Evolutionary conservation across 2,888 invertebrate genomes (phyloP).

Genomic region (Drosophila nr. perissopoda): DNA sequence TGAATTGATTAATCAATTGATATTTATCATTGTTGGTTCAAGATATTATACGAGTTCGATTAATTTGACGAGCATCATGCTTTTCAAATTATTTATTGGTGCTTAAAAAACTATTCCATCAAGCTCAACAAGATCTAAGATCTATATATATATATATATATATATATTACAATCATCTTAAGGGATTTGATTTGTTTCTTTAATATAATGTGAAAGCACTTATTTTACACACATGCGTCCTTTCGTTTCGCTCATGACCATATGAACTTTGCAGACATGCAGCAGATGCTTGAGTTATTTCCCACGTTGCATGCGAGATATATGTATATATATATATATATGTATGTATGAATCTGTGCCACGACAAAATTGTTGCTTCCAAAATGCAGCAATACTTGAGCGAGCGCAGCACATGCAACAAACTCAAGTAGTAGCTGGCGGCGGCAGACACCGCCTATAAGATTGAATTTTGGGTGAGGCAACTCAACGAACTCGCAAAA

Average conservation of each 20-base stretch:
- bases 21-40: neutral
- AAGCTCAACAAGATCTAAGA: neutral
- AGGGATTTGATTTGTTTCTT: neutral
- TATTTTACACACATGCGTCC: constrained; percentile 5
- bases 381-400: constrained; percentile 45
- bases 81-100: neutral
- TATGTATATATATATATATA: constrained; percentile 12
- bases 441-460: constrained; percentile 51
- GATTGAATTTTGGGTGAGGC: constrained; percentile 29
- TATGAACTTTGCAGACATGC: constrained; percentile 46
- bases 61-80: neutral
- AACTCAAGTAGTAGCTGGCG: constrained; percentile 36
- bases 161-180: neutral
- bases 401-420: constrained; percentile 19
- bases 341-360: constrained; percentile 24
- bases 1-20: neutral
- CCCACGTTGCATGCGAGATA: constrained; percentile 38
- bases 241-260: constrained; percentile 21
- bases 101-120: neutral
- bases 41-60: neutral
- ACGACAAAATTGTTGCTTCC: constrained; percentile 50
- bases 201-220: neutral
- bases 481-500: constrained; percentile 33
- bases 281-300: constrained; percentile 27
- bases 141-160: neutral